These are phyloP conservation scores for Cisticola juncidis DNA, from an alignment of 2,113 vertebrate genomes.

Conservation along the genomic window DNA sequence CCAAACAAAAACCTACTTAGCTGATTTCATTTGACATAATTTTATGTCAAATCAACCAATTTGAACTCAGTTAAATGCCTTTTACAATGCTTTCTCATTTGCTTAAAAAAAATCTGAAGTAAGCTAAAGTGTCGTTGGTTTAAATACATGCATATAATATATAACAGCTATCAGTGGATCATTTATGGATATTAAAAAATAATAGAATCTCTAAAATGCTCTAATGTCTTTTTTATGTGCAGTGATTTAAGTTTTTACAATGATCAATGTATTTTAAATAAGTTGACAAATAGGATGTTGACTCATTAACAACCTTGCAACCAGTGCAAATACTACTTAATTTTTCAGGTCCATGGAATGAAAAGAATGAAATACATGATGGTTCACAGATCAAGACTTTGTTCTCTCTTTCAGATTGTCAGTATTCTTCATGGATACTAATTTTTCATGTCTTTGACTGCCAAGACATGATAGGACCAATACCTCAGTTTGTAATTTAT, in stretches of 20 bases:
- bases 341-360: neutral
- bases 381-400: neutral
- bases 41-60: slow-evolving; percentile 2
- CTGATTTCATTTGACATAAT: neutral
- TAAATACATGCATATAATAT: neutral
- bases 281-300: neutral
- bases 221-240: neutral
- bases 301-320: neutral
- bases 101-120: neutral
- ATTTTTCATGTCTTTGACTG: neutral
- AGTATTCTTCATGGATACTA: neutral
- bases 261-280: neutral
- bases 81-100: neutral
- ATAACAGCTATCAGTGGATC: neutral
- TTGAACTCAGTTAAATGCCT: neutral
- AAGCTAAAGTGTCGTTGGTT: neutral
- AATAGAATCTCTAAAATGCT: neutral
- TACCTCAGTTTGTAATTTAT: neutral
- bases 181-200: neutral
- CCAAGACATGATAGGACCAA: neutral
- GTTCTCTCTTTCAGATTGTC: neutral
- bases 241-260: neutral
- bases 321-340: neutral
- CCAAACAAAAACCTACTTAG: slow-evolving; percentile 12
- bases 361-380: neutral